Base-by-base conservation (phyloP, 2,888 invertebrate genomes). In the Horisme vitalbata region DNA sequence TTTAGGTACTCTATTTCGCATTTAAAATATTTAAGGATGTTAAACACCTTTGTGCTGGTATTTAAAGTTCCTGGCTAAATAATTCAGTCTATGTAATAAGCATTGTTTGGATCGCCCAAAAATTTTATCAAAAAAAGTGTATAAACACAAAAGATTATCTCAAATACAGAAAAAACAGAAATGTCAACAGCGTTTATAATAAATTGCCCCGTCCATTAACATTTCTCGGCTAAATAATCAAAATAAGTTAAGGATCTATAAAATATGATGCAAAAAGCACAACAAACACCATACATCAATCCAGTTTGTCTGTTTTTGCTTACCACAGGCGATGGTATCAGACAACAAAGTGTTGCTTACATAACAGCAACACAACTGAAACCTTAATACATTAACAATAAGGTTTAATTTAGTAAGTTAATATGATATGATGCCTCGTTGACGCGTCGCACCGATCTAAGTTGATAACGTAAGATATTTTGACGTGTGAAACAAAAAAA, bases 381-480 rank as follows among this genome's bases (percentile, higher is more conserved):
- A 21, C 43, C 28, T 28, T 41, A 48, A 1, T 3, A 0, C 0
- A 0, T 32, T 6, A 18, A 0, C 11, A 9, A 45, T 49, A 55
- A 14, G 37, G 52, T 45, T 34, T 9, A 45, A 12, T 46, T 43
- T 56, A 20, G 24, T 24, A 60, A 65, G 9, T 2, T 11, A 32
- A 33, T 46, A 11, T 18, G 12, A 18, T 13, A 26, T 35, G 45
- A 48, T 44, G 50, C 45, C 47, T 45, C 50, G 55, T 65, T 67
- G 75, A 73, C 74, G 61, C 71, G 71, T 75, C 74, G 71, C 73
- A 57, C 67, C 52, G 79, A 81, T 80, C 66, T 52, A 57, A 49
- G 30, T 43, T 65, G 81, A 84, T 82, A 81, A 66, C 52, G 63
- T 71, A 65, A 75, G 68, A 74, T 73, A 74, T 77, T 82, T 75